Base-by-base conservation (phyloP, 2,113 vertebrate species). In the Galemys pyrenaicus region DNA sequence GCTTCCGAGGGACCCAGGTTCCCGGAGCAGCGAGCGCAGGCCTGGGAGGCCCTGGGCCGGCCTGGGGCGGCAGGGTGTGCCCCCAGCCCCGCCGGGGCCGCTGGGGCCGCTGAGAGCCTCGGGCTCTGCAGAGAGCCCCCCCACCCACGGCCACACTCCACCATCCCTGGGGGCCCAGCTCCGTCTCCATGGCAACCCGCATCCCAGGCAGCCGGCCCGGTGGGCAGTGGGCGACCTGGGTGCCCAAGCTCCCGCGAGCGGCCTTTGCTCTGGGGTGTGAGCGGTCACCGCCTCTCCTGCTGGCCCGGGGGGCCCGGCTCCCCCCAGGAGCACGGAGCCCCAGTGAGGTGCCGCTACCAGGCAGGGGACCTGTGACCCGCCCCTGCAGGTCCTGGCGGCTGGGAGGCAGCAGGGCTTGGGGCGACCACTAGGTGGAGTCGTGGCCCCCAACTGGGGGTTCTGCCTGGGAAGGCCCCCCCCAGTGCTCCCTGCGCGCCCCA, bases 131-230 rank as follows among this genome's bases (percentile, higher is more conserved):
- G 20, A 5, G 24, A 19, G 22, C 22, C 56, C 56, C 56, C 54
- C 15, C 54, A n/a, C 54, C 54, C 58, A 60, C 58, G 6, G 20
- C 58, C 24, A 60, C 2, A 9, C 20, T 26, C 44, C n/a, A n/a
- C 5, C 44, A 44, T 11, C 16, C 15, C 26, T 46, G 24, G 51
- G 0, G 15, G 1, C 0, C 58, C 35, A 22, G 0, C 64, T 16
- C 91, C 26, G 0, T 84, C 37, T 30, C 90, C 74, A 67, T 51
- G 6, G 92, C 71, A 93, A 65, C 87, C 35, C 2, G 0, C 0
- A 0, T 70, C 81, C 60, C 4, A 11, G 17, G 24, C 10, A 1
- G 11, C n/a, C 19, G n/a, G n/a, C n/a, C n/a, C n/a, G n/a, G n/a
- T n/a, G n/a, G n/a, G n/a, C 20, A 15, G 60, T 51, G 49, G 77